Percentiles rank a stretch among this genome's conserved stretches.
phyloP scores from a whole-genome alignment of 2,888 invertebrate species.

The Oligia strigilis region DNA sequence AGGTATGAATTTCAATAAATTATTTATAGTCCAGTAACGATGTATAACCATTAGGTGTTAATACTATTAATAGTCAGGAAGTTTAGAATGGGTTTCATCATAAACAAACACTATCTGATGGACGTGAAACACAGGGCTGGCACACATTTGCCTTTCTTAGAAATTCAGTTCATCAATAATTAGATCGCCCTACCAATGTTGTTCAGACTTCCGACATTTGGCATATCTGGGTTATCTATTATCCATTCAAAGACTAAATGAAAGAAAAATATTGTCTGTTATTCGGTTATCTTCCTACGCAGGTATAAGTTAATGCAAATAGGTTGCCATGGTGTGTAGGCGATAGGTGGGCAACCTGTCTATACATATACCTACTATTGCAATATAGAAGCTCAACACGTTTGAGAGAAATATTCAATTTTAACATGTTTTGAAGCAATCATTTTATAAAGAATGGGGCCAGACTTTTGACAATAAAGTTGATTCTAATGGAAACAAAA shows the following conservation, averaged over 20 bases:
- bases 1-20: conserved; percentile 46
- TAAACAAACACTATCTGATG: conserved; percentile 76
- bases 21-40: conserved; percentile 48
- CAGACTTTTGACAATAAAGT: neutral
- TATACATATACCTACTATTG: conserved; percentile 24
- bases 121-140: conserved; percentile 65
- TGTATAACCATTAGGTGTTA: conserved; percentile 63
- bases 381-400: conserved; percentile 24
- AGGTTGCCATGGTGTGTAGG: conserved; percentile 49
- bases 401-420: conserved; percentile 28
- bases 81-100: conserved; percentile 66
- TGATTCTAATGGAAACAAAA: conserved; percentile 6
- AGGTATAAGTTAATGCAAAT: conserved; percentile 46
- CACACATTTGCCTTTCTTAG: conserved; percentile 50
- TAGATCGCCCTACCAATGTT: conserved; percentile 22
- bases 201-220: conserved; percentile 44
- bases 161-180: conserved; percentile 43
- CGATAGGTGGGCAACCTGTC: conserved; percentile 45
- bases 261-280: conserved; percentile 27
- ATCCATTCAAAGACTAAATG: conserved; percentile 34
- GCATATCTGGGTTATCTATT: conserved; percentile 54
- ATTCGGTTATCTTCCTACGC: conserved; percentile 52
- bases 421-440: conserved; percentile 14
- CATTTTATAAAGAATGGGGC: neutral
- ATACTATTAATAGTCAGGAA: conserved; percentile 71